phyloP scores from a whole-genome alignment of 2,113 vertebrate genomes.

The Prinia subflava region DNA sequence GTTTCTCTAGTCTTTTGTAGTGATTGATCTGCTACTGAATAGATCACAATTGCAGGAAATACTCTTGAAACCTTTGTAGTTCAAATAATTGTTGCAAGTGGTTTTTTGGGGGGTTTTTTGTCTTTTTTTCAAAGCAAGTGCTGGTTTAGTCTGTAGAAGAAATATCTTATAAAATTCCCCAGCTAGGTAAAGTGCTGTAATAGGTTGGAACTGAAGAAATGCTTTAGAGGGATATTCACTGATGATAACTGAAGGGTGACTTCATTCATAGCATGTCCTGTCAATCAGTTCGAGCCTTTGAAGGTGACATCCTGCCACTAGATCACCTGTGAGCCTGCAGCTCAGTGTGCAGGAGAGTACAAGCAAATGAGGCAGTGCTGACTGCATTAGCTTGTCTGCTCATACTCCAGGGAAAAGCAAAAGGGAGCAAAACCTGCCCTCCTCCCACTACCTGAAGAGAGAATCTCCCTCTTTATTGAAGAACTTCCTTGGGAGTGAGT shows the following conservation, averaged over 20 bases:
- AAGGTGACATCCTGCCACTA: neutral
- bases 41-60: neutral
- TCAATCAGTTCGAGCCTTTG: neutral
- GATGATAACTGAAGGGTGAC: neutral
- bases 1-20: neutral
- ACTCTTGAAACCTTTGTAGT: neutral
- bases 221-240: neutral
- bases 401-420: neutral
- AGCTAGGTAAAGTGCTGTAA: neutral
- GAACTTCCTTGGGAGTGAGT: neutral
- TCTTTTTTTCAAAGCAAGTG: neutral
- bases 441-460: neutral
- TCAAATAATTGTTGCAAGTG: neutral
- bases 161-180: neutral
- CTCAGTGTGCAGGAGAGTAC: neutral
- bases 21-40: neutral
- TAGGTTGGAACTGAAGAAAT: neutral
- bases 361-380: neutral
- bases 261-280: neutral
- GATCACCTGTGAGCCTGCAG: neutral
- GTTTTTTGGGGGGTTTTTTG: neutral
- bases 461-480: neutral
- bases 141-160: neutral
- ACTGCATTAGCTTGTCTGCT: neutral
- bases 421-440: neutral